Evolutionary conservation across 2,113 vertebrate genomes (phyloP), one percentile per base, ranked within the genome.

Genomic region (Piaya cayana): DNA sequence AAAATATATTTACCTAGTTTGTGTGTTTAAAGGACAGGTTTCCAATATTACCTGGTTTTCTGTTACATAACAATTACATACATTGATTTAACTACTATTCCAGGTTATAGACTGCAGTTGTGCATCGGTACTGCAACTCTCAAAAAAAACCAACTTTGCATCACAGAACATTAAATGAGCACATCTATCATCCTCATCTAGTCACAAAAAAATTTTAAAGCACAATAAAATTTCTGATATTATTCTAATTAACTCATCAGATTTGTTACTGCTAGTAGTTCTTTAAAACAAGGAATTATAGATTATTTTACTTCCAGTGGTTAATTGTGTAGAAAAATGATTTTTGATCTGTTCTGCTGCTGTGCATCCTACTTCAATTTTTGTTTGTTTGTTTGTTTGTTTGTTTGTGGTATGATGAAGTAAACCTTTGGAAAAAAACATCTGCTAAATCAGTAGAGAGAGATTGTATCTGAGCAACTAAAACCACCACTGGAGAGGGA

Each of bases 91-190:
- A 53, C 25, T 49, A 19, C 3, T 59, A 42, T 39, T 86, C 13
- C 34, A 67, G 34, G 4, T 17, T 63, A 42, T 3, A 85, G 37
- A 47, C 3, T 71, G 79, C n/a, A 64, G 11, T 49, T 95, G 72
- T 81, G 20, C 22, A 20, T 53, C 75, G 23, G 21, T 63, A 45
- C 39, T 78, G 9, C 16, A 69, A 62, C 20, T 79, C 83, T 21
- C 86, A 67, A 50, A 49, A 69, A 27, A 0, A 0, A 2, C n/a
- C n/a, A n/a, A n/a, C 1, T 59, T 63, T 63, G 5, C 43, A 67
- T 75, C 21, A 55, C 17, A 45, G 36, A 84, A 63, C 7, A 18
- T 50, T 75, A 75, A 75, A 90, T 65, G 17, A 42, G 30, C 5
- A 27, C 7, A 27, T 88, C 36, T 81, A 8, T 62, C 25, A 25